Evolutionary conservation across 2,797 vertebrate species (phyloP).

Genomic region (Echeneis naucrates): DNA sequence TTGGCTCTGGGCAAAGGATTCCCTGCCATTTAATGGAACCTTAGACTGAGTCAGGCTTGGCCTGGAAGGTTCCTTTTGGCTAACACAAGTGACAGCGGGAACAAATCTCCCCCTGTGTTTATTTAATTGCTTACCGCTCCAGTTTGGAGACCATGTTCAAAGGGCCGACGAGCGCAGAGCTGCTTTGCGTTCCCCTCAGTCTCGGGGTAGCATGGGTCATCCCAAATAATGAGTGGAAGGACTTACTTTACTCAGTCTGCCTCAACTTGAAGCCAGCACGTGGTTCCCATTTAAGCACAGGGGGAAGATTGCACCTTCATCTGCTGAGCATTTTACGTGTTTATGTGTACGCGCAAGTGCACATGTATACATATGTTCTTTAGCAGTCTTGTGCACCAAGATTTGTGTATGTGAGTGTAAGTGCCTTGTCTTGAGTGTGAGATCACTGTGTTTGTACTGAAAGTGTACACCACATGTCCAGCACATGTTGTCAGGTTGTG

Average conservation of each 20-base stretch:
- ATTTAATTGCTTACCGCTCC: slow-evolving; percentile 76
- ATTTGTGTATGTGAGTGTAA: slow-evolving; percentile 45
- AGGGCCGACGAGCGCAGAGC: slow-evolving; percentile 55
- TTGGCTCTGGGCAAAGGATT: slow-evolving; percentile 69
- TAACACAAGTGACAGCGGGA: slow-evolving; percentile 74
- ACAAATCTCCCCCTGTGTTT: slow-evolving; percentile 80
- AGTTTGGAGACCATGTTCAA: slow-evolving; percentile 74
- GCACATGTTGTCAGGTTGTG: slow-evolving; percentile 72
- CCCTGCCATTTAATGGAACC: slow-evolving; percentile 75
- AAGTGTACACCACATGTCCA: slow-evolving; percentile 67
- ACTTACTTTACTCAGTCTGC: slow-evolving; percentile 74
- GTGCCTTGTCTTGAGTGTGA: slow-evolving; percentile 58
- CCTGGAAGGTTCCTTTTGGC: slow-evolving; percentile 71
- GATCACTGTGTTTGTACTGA: slow-evolving; percentile 63
- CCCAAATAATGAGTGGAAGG: slow-evolving; percentile 81
- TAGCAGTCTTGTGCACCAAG: slow-evolving; percentile 28
- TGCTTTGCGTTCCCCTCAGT: slow-evolving; percentile 59
- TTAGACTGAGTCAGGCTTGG: slow-evolving; percentile 65
- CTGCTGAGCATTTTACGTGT: slow-evolving; percentile 67
- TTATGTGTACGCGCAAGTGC: slow-evolving; percentile 50
- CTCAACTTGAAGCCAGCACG: slow-evolving; percentile 64
- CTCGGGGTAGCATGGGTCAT: slow-evolving; percentile 72
- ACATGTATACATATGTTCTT: slow-evolving; percentile 66
- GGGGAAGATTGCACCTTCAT: slow-evolving; percentile 75
- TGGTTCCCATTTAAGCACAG: slow-evolving; percentile 75